Conservation (phyloP, 1,140 invertebrate genomes). For the Drosophila seguyi region DNA sequence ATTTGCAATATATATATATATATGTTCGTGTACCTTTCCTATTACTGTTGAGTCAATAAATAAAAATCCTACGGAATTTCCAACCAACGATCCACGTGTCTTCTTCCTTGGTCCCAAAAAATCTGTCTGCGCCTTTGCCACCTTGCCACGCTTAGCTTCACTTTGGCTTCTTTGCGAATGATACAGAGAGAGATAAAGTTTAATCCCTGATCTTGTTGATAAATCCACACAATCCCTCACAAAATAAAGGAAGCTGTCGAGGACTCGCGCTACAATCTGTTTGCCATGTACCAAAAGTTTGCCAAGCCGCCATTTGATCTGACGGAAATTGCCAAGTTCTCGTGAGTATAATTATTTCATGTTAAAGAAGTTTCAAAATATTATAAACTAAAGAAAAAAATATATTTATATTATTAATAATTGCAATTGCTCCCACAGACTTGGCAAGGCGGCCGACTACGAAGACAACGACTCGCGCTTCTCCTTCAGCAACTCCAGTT, state of each 20-base stretch:
- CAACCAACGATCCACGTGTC: constrained; percentile 59
- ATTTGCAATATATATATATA: constrained; percentile 52
- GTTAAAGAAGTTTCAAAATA: too few species aligned
- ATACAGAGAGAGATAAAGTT: constrained; percentile 12
- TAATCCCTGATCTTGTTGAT: constrained; percentile 51
- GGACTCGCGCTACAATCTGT: constrained; percentile 83
- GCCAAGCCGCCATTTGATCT: constrained; percentile 83
- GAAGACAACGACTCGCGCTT: constrained; percentile 88
- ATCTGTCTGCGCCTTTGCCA: constrained; percentile 17
- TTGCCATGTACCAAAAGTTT: constrained; percentile 85
- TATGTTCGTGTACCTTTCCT: constrained; percentile 58
- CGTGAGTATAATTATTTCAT: too few species aligned
- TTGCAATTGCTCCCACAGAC: constrained; percentile 29
- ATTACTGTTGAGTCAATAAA: constrained; percentile 56
- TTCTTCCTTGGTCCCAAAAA: constrained; percentile 44
- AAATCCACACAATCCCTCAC: constrained; percentile 16
- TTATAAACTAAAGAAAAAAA: too few species aligned
- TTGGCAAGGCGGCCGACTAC: constrained; percentile 71
- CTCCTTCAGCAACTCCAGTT: constrained; percentile 91
- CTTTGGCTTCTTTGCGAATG: constrained; percentile 3
- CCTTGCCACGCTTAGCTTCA: constrained; percentile 49
- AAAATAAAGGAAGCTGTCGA: constrained; percentile 76
- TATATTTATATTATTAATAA: too few species aligned
- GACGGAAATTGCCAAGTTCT: constrained; percentile 83
- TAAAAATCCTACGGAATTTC: constrained; percentile 44